These are phyloP conservation scores for Mesoclemmys tuberculata DNA, from an alignment of 2,113 vertebrate genomes.

Conservation along the genomic window DNA sequence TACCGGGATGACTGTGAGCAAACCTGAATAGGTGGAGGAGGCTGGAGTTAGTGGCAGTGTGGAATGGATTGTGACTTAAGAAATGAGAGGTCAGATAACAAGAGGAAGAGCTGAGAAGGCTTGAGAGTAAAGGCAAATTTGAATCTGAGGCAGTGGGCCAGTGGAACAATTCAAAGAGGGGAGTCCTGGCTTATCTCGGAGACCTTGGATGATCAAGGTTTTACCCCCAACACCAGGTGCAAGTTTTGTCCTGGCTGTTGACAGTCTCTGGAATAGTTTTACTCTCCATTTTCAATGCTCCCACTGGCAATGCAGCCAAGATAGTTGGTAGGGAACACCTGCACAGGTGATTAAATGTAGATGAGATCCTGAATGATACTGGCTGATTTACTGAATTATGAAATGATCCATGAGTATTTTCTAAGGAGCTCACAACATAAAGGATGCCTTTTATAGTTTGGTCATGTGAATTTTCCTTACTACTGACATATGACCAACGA, in stretches of 20 bases:
- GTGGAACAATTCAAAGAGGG: not conserved
- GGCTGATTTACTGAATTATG: not conserved
- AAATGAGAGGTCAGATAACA: not conserved
- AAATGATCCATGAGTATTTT: not conserved
- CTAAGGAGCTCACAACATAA: not conserved
- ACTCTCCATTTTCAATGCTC: not conserved
- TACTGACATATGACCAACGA: not conserved
- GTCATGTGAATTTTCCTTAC: not conserved
- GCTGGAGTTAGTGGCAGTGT: not conserved
- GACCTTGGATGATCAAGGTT: not conserved
- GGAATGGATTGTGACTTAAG: not conserved
- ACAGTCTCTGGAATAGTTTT: not conserved
- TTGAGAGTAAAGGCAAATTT: not conserved
- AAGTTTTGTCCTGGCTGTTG: no score
- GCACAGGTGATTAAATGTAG: not conserved
- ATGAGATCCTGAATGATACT: not conserved
- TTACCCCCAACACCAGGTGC: no score
- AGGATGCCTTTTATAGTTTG: not conserved
- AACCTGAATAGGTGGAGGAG: not conserved
- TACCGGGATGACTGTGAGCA: not conserved
- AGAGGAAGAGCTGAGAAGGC: not conserved
- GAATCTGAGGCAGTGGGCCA: not conserved
- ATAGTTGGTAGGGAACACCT: not conserved
- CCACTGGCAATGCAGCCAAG: not conserved
- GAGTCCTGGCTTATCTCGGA: not conserved